These are phyloP conservation scores for Hyla sarda DNA, from an alignment of 2,113 vertebrate genomes.

Conservation along the genomic window DNA sequence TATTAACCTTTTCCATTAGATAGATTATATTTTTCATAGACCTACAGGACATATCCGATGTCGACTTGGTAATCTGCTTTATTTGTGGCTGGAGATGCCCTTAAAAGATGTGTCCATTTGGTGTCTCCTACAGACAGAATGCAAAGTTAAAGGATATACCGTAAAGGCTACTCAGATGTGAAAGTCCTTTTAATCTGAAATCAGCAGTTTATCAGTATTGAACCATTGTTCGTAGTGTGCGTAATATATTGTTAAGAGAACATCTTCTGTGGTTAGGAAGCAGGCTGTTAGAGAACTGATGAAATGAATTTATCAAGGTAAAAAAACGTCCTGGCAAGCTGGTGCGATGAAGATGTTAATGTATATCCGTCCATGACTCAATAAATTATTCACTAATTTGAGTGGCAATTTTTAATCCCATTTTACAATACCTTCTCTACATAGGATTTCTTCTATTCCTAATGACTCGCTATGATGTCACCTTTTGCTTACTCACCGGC, in stretches of 20 bases:
- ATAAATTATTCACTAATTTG: slow-evolving; percentile 67
- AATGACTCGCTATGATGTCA: slow-evolving; percentile 38
- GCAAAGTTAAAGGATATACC: neutral
- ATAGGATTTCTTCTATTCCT: neutral
- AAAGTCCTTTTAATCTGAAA: neutral
- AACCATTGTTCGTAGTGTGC: neutral
- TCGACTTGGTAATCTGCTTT: too few relatives aligned
- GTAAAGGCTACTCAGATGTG: neutral
- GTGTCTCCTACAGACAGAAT: neutral
- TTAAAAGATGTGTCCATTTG: neutral
- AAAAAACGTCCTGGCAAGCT: neutral
- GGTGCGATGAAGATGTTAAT: slow-evolving; percentile 27
- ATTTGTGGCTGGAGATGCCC: too few relatives aligned
- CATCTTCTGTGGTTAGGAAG: slow-evolving; percentile 61
- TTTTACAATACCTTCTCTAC: neutral
- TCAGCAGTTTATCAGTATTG: neutral
- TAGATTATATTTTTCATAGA: too few relatives aligned
- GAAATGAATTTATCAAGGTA: slow-evolving; percentile 19
- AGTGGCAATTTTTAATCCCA: slow-evolving; percentile 56
- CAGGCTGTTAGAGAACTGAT: slow-evolving; percentile 48
- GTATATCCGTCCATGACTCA: slow-evolving; percentile 46
- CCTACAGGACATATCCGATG: too few relatives aligned
- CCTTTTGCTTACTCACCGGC: neutral
- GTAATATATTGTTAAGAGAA: slow-evolving; percentile 30
- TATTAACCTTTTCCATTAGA: too few relatives aligned